Base-by-base conservation (phyloP, 2,888 invertebrate genomes). In the Mechanitis mazaeus region DNA sequence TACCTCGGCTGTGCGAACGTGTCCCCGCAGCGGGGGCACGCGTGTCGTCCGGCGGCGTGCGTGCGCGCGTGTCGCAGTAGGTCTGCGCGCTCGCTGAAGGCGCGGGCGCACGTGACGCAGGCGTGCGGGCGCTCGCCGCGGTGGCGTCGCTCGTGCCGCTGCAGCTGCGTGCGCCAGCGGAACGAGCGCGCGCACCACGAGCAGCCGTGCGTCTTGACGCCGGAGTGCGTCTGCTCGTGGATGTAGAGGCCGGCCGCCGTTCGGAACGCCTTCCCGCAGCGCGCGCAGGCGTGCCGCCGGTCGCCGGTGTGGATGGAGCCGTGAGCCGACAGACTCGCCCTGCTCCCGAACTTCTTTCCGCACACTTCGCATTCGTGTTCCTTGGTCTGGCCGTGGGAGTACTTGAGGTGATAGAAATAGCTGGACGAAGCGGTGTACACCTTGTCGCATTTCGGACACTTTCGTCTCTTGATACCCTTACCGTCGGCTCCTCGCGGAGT, bases 1-100 rank as follows among this genome's bases (percentile, higher is more conserved):
- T 92, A 92, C 33, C 92, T 77, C 65, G 79, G 79, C 71, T 92
- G 91, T 3, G 89, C 86, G 71, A 92, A 92, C 38, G 75, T 77
- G 54, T 79, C 76, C 0, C 78, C 80, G 71, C 93, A 93, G 38
- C 78, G 71, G 3, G 77, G 72, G 69, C 92, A 92, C 5, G 75
- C 69, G 71, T 77, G 87, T 1, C 77, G 79, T 1, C 82, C 85
- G 1, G 78, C 75, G 1, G 77, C 66, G 71, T 93, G 93, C 63
- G 90, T 85, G 38, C 85, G 79, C 60, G 79, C 74, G 72, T 93
- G 93, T 1, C 91, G 79, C 54, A 86, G 79, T 66, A 92, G 75
- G 70, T 92, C 91, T 45, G 79, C 76, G 58, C 84, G 87, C 9
- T 89, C 82, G 11, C 73, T 73, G 73, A 92, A 93, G 2, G 75